A percentile compares a stretch with the other conserved stretches of the same genome.
These are phyloP conservation scores for Euthynnus affinis DNA, from an alignment of 2,797 vertebrate genomes.

Conservation along the genomic window DNA sequence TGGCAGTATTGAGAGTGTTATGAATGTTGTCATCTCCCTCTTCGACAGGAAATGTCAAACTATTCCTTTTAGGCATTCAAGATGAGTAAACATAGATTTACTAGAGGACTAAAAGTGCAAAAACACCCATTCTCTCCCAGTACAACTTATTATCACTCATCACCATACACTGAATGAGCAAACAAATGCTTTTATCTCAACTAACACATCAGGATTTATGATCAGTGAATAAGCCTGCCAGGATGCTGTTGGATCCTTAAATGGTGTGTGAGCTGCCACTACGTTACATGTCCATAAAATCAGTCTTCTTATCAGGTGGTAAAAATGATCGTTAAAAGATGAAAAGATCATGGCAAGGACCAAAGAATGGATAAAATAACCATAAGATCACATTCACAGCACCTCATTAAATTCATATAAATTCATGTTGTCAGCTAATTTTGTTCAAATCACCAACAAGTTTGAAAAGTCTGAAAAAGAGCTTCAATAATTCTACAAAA, in stretches of 20 bases:
- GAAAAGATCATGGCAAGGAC: constrained; percentile 9
- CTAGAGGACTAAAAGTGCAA: neutral
- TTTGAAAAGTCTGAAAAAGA: too few relatives aligned
- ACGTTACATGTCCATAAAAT: constrained; percentile 9
- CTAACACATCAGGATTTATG: constrained; percentile 21
- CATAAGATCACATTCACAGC: constrained; percentile 3
- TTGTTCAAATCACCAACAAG: neutral
- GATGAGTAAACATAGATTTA: neutral
- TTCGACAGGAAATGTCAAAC: neutral
- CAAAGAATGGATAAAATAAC: constrained; percentile 23
- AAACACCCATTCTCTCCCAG: too few relatives aligned
- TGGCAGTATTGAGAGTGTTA: too few relatives aligned
- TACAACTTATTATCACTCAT: neutral
- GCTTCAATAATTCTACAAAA: too few relatives aligned
- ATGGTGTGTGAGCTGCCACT: constrained; percentile 12
- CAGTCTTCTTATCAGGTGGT: constrained; percentile 2
- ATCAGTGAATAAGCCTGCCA: constrained; percentile 7
- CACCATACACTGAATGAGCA: neutral
- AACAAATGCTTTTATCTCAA: constrained; percentile 17
- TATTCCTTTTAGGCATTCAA: neutral
- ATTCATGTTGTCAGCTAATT: neutral
- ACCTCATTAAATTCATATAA: constrained; percentile 1
- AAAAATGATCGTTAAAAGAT: neutral
- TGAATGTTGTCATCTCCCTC: too few relatives aligned
- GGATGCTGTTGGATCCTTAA: constrained; percentile 18